Percentiles rank a stretch among this genome's conserved stretches.
Evolutionary conservation across 2,888 invertebrate genomes (phyloP).

Genomic region (Pseudolycoriella hygida): DNA sequence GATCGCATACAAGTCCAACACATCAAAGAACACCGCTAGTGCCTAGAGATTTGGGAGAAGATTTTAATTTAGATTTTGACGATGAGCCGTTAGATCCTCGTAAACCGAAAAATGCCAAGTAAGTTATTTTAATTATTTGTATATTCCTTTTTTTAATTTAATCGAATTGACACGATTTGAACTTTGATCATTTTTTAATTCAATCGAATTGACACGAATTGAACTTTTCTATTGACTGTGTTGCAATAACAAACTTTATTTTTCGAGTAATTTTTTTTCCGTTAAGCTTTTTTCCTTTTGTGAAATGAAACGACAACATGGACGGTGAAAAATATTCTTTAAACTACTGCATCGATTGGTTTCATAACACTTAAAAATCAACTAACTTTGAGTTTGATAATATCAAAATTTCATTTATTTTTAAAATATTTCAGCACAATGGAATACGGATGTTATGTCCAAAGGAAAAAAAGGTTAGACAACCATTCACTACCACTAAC

Average conservation of each 20-base stretch:
- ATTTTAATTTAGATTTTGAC: constrained; percentile 39
- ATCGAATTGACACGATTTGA: too few relatives aligned
- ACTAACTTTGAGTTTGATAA: too few relatives aligned
- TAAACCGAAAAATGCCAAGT: constrained; percentile 82
- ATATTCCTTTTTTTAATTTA: background rate
- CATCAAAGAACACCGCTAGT: constrained; percentile 58
- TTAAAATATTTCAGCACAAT: constrained; percentile 5
- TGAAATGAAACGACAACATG: too few relatives aligned
- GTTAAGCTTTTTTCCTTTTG: too few relatives aligned
- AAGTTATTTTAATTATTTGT: constrained; percentile 30
- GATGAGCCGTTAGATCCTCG: constrained; percentile 25
- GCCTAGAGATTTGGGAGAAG: constrained; percentile 50
- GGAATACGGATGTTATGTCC: constrained; percentile 6
- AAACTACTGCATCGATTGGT: too few relatives aligned
- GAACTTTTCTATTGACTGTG: too few relatives aligned
- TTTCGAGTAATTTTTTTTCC: too few relatives aligned
- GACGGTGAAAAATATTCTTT: too few relatives aligned
- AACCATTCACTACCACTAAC: background rate
- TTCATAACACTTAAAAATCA: too few relatives aligned
- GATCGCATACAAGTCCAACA: constrained; percentile 69
- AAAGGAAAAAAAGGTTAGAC: constrained; percentile 7
- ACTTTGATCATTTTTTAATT: too few relatives aligned
- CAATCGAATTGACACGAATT: too few relatives aligned
- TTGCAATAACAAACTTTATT: too few relatives aligned
- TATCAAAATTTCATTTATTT: constrained; percentile 1